Evolutionary conservation across 2,113 vertebrate genomes (phyloP), one percentile per base, ranked within the genome.

Genomic region (Nettapus auritus): DNA sequence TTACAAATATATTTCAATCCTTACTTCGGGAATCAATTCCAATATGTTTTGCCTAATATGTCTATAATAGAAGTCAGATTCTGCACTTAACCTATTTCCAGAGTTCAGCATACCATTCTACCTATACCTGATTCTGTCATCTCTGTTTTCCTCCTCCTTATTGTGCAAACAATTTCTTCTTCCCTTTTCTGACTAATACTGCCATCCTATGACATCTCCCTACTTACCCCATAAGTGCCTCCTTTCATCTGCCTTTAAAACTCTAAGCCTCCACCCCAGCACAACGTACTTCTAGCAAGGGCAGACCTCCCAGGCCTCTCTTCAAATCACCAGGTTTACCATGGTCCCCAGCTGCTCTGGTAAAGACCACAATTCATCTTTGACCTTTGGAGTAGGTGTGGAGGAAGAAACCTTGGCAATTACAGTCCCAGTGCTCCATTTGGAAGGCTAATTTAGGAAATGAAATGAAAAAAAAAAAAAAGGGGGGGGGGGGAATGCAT

Each of bases 51-150:
- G 40, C 59, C 69, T 81, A 93, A 60, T 63, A 89, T 40, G 60
- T 42, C 53, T 91, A 76, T 70, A 94, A 95, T 12, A 88, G 34
- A 96, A 97, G 25, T 71, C 70, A 94, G 28, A 73, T 63, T 62
- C 76, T 40, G 55, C n/a, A 70, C 76, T 82, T 63, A 59, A 86
- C 11, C 21, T 85, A 33, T 63, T 88, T 74, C 23, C 10, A 71
- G 8, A 48, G 56, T 82, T 82, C 62, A 82, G n/a, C 34, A 62
- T 52, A 53, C 59, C 18, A 26, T 18, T 9, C 26, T 56, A 79
- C 22, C 34, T 48, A 33, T 28, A 69, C 13, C 18, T 8, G 17
- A 68, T 33, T 63, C 10, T 9, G 1, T 17, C 8, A 71, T 11
- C 44, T 85, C 16, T n/a, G 9, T 79, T 86, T 88, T 82, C 11